Percentiles rank a stretch among this genome's conserved stretches.
Evolutionary conservation across 2,797 vertebrate genomes (phyloP).

Genomic region (Notolepis coatsorum): DNA sequence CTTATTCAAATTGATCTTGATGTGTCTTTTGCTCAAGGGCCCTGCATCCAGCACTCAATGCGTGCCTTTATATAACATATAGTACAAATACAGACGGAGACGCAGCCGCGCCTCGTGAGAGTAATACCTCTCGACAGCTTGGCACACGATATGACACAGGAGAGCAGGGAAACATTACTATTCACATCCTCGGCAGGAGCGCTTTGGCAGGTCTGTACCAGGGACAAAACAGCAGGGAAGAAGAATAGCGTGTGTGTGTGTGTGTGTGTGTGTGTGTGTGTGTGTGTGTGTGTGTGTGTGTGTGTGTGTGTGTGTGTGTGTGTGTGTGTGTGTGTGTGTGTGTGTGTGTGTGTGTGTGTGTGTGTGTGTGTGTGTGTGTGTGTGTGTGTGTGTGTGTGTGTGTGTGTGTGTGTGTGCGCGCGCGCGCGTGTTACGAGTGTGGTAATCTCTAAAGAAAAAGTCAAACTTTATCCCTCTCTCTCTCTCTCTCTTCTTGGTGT

Average conservation of each 20-base stretch:
- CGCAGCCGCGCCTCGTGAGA: too few relatives aligned
- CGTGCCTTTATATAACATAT: too few relatives aligned
- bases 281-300: neutral
- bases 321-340: neutral
- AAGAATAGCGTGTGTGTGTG: slow-evolving; percentile 16
- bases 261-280: neutral
- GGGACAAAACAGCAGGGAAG: slow-evolving; percentile 54
- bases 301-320: slow-evolving; percentile 4
- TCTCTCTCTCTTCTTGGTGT: slow-evolving; percentile 53
- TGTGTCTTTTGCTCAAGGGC: too few relatives aligned
- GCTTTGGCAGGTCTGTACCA: slow-evolving; percentile 60
- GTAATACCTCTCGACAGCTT: slow-evolving; percentile 67
- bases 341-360: neutral
- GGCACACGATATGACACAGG: slow-evolving; percentile 56
- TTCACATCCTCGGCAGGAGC: slow-evolving; percentile 60
- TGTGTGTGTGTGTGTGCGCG: slow-evolving; percentile 25
- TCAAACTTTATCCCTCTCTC: slow-evolving; percentile 19
- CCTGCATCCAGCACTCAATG: too few relatives aligned
- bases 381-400: slow-evolving; percentile 38
- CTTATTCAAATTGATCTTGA: too few relatives aligned
- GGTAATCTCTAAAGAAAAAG: slow-evolving; percentile 36
- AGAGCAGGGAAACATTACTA: slow-evolving; percentile 58
- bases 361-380: neutral
- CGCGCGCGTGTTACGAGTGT: slow-evolving; percentile 26
- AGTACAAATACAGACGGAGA: too few relatives aligned